Conservation (phyloP, 2,113 vertebrate species). For the Pterocles gutturalis region DNA sequence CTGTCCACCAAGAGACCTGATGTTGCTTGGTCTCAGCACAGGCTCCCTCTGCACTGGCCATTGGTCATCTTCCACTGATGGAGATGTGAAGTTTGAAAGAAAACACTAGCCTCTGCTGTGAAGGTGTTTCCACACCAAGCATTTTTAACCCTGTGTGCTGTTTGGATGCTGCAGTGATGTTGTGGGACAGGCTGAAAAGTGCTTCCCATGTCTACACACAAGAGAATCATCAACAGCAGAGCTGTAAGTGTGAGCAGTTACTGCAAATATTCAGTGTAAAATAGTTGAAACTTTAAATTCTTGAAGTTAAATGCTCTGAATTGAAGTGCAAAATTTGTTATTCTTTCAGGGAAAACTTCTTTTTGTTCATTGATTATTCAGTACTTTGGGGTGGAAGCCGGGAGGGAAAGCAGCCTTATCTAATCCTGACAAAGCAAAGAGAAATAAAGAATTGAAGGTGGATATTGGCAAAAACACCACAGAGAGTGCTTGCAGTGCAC, state of each 20-base stretch:
- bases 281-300: background rate
- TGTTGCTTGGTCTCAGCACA: background rate
- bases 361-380: background rate
- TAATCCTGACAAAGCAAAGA: background rate
- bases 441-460: background rate
- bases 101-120: background rate
- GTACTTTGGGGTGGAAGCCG: background rate
- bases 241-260: background rate
- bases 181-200: too few species aligned
- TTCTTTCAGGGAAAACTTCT: background rate
- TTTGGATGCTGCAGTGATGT: background rate
- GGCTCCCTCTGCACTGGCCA: background rate
- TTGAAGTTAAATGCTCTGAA: background rate
- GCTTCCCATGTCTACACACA: fast-evolving
- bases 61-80: background rate
- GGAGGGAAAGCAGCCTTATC: background rate
- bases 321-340: background rate
- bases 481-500: background rate
- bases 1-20: background rate
- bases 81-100: background rate
- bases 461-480: background rate
- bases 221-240: background rate
- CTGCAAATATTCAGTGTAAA: background rate
- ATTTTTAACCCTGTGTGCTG: background rate
- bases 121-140: fast-evolving